Conservation (phyloP, 2,888 invertebrate species). For the Pollenia griseotomentosa region DNA sequence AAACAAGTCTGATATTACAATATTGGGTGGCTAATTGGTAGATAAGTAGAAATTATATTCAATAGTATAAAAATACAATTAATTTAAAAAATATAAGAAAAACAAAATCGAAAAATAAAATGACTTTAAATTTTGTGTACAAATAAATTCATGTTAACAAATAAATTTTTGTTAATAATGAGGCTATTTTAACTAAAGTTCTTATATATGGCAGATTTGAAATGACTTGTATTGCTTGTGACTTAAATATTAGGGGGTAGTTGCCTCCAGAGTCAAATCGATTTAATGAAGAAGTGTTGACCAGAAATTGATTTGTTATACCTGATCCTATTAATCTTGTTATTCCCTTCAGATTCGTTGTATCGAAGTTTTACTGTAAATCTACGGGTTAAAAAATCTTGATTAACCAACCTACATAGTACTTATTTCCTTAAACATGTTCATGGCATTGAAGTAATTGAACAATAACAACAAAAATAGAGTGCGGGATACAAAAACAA, state of each 20-base stretch:
- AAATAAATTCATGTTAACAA: no score
- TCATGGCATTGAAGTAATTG: slow-evolving; percentile 50
- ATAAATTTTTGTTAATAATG: no score
- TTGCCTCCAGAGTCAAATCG: background rate
- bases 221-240: slow-evolving; percentile 1
- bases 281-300: slow-evolving; percentile 6
- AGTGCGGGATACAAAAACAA: slow-evolving; percentile 23
- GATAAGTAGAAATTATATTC: no score
- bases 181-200: background rate
- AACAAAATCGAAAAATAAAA: no score
- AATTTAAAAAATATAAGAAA: no score
- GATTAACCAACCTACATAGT: background rate
- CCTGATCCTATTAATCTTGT: background rate
- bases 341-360: no score
- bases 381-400: background rate
- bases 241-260: background rate
- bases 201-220: background rate
- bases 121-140: no score
- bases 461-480: slow-evolving; percentile 23
- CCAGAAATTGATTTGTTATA: background rate
- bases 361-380: background rate
- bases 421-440: slow-evolving; percentile 16
- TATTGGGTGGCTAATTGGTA: no score
- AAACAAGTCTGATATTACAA: no score
- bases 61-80: no score